Conservation (phyloP, 2,888 invertebrate species). For the Drosophila eohydei region DNA sequence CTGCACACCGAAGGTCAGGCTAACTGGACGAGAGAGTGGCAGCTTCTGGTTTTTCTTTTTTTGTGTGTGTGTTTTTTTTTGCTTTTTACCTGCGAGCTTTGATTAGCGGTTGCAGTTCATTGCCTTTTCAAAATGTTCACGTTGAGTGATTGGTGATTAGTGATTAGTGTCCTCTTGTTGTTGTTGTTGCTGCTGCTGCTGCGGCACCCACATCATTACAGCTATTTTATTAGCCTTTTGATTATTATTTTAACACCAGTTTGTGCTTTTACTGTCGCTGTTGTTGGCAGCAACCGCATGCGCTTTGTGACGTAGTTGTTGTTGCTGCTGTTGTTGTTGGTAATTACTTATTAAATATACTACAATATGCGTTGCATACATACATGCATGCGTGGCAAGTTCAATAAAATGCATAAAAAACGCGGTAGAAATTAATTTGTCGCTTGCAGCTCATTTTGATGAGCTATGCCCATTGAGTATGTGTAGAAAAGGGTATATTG, state of each 20-base stretch:
- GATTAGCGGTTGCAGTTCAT: constrained; percentile 83
- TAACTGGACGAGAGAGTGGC: not conserved
- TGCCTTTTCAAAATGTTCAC: constrained; percentile 71
- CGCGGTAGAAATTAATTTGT: not conserved
- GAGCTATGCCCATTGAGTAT: not conserved
- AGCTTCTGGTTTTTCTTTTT: not conserved
- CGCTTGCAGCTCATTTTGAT: constrained; percentile 8
- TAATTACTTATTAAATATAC: constrained; percentile 79
- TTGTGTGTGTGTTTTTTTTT: not conserved
- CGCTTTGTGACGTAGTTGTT: constrained; percentile 21
- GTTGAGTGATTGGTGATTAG: constrained; percentile 36
- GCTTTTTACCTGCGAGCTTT: constrained; percentile 47
- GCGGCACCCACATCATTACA: constrained; percentile 49
- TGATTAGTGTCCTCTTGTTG: constrained; percentile 29
- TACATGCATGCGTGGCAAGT: not conserved
- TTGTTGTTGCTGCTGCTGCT: constrained; percentile 36
- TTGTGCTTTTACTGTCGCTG: constrained; percentile 23
- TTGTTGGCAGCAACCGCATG: constrained; percentile 43
- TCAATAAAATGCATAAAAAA: not conserved
- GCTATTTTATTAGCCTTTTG: constrained; percentile 54
- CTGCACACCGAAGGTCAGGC: constrained; percentile 29
- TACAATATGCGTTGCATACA: constrained; percentile 6
- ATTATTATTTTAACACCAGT: constrained; percentile 45
- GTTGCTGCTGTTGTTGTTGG: constrained; percentile 24
- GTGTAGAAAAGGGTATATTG: not conserved